Evolutionary conservation across 2,113 vertebrate species (phyloP).

Genomic region (Pandion haliaetus): DNA sequence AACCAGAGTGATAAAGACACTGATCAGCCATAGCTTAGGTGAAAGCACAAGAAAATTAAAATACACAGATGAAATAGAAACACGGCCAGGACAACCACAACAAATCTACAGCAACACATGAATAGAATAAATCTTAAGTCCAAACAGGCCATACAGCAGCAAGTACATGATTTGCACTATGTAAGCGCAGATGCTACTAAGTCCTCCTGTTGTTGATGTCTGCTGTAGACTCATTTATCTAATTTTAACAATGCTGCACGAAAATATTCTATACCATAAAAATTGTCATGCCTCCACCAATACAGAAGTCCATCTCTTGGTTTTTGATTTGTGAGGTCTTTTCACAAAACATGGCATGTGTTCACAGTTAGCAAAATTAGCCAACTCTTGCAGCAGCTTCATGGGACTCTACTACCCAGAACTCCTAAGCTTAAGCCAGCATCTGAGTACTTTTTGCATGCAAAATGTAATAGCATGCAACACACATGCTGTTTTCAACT

Average conservation of each 20-base stretch:
- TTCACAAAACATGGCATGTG: not conserved
- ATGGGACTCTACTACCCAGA: not conserved
- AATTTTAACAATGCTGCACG: not conserved
- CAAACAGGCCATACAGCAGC: not conserved
- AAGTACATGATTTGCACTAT: not conserved
- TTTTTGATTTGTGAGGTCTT: not conserved
- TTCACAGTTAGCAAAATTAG: not conserved
- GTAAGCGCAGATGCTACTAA: not conserved
- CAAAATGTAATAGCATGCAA: not conserved
- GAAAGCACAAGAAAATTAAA: not conserved
- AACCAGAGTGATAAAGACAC: not conserved
- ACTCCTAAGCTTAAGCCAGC: not conserved
- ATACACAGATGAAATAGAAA: not conserved
- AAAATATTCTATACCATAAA: not conserved
- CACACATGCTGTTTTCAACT: not conserved
- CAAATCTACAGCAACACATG: not conserved
- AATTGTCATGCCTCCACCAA: not conserved
- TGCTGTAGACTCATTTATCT: not conserved
- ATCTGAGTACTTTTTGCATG: not conserved
- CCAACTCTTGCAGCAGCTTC: not conserved
- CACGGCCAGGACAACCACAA: not conserved
- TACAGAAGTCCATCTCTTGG: not conserved
- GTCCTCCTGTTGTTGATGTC: not conserved
- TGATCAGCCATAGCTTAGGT: not conserved
- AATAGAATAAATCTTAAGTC: not conserved